A percentile compares a stretch with the other conserved stretches of the same genome.
These are phyloP conservation scores for Gymnoscopelus braueri DNA, from an alignment of 2,797 vertebrate genomes.

Conservation along the genomic window DNA sequence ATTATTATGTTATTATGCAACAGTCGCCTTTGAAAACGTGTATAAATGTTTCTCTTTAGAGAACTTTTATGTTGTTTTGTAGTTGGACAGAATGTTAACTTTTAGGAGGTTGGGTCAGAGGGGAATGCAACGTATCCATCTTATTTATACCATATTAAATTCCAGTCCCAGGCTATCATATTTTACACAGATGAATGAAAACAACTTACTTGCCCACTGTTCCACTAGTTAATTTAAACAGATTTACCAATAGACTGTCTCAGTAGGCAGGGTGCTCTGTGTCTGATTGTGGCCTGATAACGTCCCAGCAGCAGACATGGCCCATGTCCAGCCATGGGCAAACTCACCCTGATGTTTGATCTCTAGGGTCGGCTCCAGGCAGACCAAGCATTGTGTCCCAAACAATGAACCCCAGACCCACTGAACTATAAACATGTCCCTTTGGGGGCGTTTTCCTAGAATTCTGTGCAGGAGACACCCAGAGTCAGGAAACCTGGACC, in stretches of 20 bases:
- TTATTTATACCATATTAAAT: too few species aligned
- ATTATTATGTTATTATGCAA: too few species aligned
- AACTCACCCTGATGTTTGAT: constrained; percentile 80
- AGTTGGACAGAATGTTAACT: too few species aligned
- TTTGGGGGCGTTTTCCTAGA: constrained; percentile 81
- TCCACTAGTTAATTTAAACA: constrained; percentile 24
- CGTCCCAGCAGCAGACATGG: constrained; percentile 65
- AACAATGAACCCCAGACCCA: constrained; percentile 87
- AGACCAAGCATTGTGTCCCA: constrained; percentile 87
- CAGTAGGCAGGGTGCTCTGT: constrained; percentile 24
- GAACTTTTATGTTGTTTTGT: neutral
- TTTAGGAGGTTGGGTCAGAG: neutral
- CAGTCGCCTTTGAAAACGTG: too few species aligned
- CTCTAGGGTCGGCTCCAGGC: constrained; percentile 84
- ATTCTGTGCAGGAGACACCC: constrained; percentile 83
- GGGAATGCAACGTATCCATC: neutral
- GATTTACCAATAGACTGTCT: neutral
- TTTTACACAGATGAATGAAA: neutral
- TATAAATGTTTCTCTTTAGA: neutral
- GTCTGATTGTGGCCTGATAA: constrained; percentile 72
- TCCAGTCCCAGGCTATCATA: too few species aligned
- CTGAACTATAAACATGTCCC: constrained; percentile 84
- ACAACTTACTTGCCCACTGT: constrained; percentile 15
- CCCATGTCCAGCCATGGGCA: constrained; percentile 77
- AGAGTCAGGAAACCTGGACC: constrained; percentile 83